Percentiles rank a stretch among this genome's conserved stretches.
Evolutionary conservation across 2,888 invertebrate species (phyloP).

Genomic region (Opisthograptis luteolata): DNA sequence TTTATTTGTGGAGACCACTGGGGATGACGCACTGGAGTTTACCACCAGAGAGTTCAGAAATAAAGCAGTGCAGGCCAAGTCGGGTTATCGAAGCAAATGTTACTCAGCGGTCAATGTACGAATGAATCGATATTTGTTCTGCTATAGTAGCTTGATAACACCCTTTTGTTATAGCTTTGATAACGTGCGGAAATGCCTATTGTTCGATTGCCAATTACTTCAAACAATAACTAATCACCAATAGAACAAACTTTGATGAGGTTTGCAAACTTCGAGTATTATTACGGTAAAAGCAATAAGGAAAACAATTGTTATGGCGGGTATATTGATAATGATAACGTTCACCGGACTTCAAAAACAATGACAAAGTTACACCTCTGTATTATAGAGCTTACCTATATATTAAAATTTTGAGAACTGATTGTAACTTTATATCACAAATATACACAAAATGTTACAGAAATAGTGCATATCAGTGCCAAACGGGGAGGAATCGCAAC

Average conservation of each 20-base stretch:
- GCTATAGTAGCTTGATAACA: conserved; percentile 63
- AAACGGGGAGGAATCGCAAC: too few species aligned
- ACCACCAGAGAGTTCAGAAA: conserved; percentile 77
- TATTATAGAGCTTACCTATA: too few species aligned
- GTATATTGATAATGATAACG: too few species aligned
- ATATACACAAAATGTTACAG: too few species aligned
- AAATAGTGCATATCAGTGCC: too few species aligned
- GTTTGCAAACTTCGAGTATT: conserved; percentile 20
- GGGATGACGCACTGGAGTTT: conserved; percentile 77
- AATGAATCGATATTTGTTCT: conserved; percentile 53
- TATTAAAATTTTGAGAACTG: too few species aligned
- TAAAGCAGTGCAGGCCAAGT: conserved; percentile 65
- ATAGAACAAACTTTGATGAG: conserved; percentile 43
- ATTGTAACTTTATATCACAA: too few species aligned
- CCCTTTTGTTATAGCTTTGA: conserved; percentile 58
- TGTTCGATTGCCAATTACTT: conserved; percentile 40
- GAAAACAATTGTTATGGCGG: conserved; percentile 18
- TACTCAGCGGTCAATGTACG: conserved; percentile 67
- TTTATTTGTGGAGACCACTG: conserved; percentile 74
- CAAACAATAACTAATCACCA: conserved; percentile 37
- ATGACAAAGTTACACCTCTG: too few species aligned
- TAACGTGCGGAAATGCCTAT: conserved; percentile 48
- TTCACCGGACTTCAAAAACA: too few species aligned
- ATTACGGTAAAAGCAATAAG: conserved; percentile 24
- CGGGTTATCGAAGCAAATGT: conserved; percentile 66